A percentile compares a stretch with the other conserved stretches of the same genome.
Conservation (phyloP, 2,888 invertebrate species). For the Caenorhabditis uteleia region DNA sequence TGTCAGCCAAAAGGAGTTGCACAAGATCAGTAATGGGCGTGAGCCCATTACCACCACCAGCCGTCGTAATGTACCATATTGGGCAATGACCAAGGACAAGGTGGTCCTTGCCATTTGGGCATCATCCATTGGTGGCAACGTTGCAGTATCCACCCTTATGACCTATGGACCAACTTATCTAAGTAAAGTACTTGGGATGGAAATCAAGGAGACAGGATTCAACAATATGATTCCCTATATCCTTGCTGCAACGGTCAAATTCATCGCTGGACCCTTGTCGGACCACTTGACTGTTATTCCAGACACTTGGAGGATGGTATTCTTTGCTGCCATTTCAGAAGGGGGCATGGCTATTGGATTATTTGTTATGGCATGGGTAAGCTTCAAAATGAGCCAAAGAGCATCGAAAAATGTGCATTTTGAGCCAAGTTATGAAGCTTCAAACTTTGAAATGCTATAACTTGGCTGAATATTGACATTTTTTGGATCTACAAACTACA, state of each 20-base stretch:
- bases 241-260: slow-evolving; percentile 20
- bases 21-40: slow-evolving; percentile 20
- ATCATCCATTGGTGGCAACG: slow-evolving; percentile 32
- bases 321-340: slow-evolving; percentile 35
- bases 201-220: slow-evolving; percentile 30
- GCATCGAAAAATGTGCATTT: too few relatives aligned
- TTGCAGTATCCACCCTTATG: slow-evolving; percentile 25
- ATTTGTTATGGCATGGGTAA: slow-evolving; percentile 35
- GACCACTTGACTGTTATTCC: slow-evolving; percentile 32
- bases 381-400: too few relatives aligned
- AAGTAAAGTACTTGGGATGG: slow-evolving; percentile 24
- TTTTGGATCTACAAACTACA: too few relatives aligned
- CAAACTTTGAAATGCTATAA: too few relatives aligned
- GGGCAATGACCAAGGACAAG: slow-evolving; percentile 34
- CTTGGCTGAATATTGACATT: too few relatives aligned
- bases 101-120: slow-evolving; percentile 21
- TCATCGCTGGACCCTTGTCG: slow-evolving; percentile 33
- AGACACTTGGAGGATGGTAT: slow-evolving; percentile 28
- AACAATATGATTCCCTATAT: slow-evolving; percentile 29
- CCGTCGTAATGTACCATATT: slow-evolving; percentile 29
- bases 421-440: too few relatives aligned
- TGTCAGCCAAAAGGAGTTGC: slow-evolving; percentile 32
- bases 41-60: slow-evolving; percentile 3
- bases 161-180: slow-evolving; percentile 36
- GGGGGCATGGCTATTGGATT: slow-evolving; percentile 24